Evolutionary conservation across 2,113 vertebrate genomes (phyloP).

Genomic region (Procavia capensis): DNA sequence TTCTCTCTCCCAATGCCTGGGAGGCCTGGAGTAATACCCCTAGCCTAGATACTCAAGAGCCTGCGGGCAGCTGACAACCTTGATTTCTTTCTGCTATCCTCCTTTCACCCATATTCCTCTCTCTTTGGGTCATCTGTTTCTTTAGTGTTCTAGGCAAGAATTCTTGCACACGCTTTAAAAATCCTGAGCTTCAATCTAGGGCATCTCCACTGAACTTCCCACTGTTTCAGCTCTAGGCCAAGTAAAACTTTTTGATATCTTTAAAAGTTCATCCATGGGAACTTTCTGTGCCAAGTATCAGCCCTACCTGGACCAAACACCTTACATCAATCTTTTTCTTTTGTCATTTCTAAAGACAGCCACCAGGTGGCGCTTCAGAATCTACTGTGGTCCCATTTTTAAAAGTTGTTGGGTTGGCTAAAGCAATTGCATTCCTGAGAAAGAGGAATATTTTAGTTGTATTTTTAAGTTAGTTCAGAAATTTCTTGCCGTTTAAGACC

Average conservation of each 20-base stretch:
- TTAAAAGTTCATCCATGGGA: not conserved
- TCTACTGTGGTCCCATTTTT: not conserved
- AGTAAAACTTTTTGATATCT: not conserved
- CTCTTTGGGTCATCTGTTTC: not conserved
- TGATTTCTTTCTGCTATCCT: not conserved
- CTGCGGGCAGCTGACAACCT: not conserved
- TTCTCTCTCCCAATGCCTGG: not conserved
- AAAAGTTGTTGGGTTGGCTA: not conserved
- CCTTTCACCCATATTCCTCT: not conserved
- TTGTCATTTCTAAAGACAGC: not conserved
- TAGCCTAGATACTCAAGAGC: not conserved
- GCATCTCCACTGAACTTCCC: not conserved
- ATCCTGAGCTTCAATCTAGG: not conserved
- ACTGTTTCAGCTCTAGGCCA: not conserved
- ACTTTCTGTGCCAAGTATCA: not conserved
- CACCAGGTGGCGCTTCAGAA: slow-evolving; percentile 75
- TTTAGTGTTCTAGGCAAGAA: not conserved
- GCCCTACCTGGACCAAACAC: not conserved
- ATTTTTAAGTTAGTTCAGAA: not conserved
- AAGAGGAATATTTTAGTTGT: not conserved
- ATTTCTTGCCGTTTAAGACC: not conserved
- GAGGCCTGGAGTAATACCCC: not conserved
- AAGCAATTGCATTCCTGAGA: not conserved
- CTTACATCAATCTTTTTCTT: not conserved
- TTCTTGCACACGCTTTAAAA: not conserved